Conservation (phyloP, 2,888 invertebrate genomes). For the Autographa pulchrina region DNA sequence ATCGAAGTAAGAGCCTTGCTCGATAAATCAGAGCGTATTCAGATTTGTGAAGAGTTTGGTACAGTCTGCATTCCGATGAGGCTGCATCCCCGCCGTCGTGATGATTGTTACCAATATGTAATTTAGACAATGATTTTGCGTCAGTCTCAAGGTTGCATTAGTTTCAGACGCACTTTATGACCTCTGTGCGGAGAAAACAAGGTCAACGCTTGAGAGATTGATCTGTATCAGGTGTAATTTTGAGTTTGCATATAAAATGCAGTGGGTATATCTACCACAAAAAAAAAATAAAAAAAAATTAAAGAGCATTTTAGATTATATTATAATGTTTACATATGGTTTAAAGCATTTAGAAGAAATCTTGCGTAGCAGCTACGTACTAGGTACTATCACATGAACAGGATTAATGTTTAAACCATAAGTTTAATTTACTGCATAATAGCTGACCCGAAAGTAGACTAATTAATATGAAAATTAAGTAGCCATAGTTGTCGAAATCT, state of each 20-base stretch:
- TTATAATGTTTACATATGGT: no score
- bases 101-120: conserved; percentile 63
- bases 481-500: no score
- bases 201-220: not conserved
- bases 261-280: no score
- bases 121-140: conserved; percentile 2
- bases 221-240: not conserved
- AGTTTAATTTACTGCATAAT: no score
- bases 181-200: not conserved
- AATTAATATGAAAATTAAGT: no score
- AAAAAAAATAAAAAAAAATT: no score
- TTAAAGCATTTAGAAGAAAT: no score
- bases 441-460: no score
- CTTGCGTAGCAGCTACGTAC: no score
- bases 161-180: conserved; percentile 3
- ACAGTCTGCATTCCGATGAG: conserved; percentile 63
- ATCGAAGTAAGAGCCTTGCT: conserved; percentile 67
- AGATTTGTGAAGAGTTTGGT: conserved; percentile 52
- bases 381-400: no score
- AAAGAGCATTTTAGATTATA: no score
- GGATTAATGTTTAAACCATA: no score
- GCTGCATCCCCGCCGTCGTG: conserved; percentile 66
- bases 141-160: conserved; percentile 1
- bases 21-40: conserved; percentile 59
- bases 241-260: not conserved